Percentiles rank a stretch among this genome's conserved stretches.
Conservation (phyloP, 2,797 vertebrate species). For the Valencia hispanica region DNA sequence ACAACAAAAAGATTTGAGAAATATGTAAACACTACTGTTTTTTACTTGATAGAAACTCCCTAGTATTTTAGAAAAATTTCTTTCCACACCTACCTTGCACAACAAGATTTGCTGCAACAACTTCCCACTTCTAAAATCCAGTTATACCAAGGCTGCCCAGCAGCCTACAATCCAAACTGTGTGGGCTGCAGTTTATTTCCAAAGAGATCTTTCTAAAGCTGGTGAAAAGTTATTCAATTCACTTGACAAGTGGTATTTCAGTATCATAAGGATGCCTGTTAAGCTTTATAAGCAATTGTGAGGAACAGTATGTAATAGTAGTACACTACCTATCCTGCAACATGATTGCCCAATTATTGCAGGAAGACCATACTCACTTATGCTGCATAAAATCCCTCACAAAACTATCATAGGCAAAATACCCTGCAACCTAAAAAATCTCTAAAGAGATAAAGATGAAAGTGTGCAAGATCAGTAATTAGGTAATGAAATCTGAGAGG, state of each 20-base stretch:
- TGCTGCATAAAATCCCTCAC: background rate
- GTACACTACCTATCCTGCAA: background rate
- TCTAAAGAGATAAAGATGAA: slow-evolving; percentile 13
- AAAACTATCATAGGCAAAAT: background rate
- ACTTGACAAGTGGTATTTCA: background rate
- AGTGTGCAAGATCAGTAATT: background rate
- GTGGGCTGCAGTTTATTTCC: background rate
- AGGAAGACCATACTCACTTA: background rate
- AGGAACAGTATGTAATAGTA: background rate
- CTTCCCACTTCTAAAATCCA: background rate
- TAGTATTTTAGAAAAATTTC: slow-evolving; percentile 2
- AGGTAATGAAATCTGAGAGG: background rate
- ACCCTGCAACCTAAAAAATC: background rate
- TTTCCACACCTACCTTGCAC: slow-evolving; percentile 4
- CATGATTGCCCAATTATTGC: slow-evolving; percentile 8
- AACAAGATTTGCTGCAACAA: slow-evolving; percentile 16
- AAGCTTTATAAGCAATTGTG: background rate
- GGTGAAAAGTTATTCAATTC: background rate
- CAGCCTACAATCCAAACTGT: background rate
- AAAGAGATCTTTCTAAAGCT: slow-evolving; percentile 5
- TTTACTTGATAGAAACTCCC: background rate
- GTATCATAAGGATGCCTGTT: slow-evolving; percentile 12
- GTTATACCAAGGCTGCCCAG: background rate
- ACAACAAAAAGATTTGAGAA: background rate
- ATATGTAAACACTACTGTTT: background rate